Base-by-base conservation (phyloP, 1,140 invertebrate species). In the Heliconius eleuchia region DNA sequence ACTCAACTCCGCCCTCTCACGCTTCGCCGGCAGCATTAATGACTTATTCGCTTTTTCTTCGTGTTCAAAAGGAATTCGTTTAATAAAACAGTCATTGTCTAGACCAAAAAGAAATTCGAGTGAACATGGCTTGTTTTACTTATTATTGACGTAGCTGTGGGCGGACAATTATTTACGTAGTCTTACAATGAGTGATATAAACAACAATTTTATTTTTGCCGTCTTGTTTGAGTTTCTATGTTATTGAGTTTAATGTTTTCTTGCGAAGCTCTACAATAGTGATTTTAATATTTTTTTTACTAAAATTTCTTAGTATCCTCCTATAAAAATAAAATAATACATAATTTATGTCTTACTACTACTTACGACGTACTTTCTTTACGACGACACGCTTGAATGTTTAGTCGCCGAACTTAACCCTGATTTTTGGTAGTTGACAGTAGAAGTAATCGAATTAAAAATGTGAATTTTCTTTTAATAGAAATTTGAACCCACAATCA, bases 1-100 rank as follows among this genome's bases (percentile, higher is more conserved):
- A 79, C 78, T 55, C 71, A 74, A 79, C 77, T 75, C 75, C 79
- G 71, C 84, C 85, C 89, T 84, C 85, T 90, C 87, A 87, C 90
- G 88, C 86, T 91, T 84, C 85, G 85, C 82, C 85, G 88, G 83
- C 84, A 91, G 85, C 92, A 92, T 90, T 92, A 92, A 92, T 92
- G 90, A 92, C 90, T 92, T 92, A 89, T 89, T 86, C 86, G 80
- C 80, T 87, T 88, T 87, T 88, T 77, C 76, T 77, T 55, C 84
- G 80, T 84, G 81, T 80, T 80, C 80, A 82, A 83, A 85, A 76
- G 80, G 73, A 82, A 79, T 79, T 79, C 80, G 77, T 60, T 82
- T 76, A 73, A 82, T 79, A 79, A 75, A 79, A 79, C 78, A 79
- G 76, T 82, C 72, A 82, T 79, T 82, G 74, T 77, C 77, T 82